Evolutionary conservation across 2,888 invertebrate species (phyloP), one percentile per base, ranked within the genome.

Genomic region (Brachypterus glaber): DNA sequence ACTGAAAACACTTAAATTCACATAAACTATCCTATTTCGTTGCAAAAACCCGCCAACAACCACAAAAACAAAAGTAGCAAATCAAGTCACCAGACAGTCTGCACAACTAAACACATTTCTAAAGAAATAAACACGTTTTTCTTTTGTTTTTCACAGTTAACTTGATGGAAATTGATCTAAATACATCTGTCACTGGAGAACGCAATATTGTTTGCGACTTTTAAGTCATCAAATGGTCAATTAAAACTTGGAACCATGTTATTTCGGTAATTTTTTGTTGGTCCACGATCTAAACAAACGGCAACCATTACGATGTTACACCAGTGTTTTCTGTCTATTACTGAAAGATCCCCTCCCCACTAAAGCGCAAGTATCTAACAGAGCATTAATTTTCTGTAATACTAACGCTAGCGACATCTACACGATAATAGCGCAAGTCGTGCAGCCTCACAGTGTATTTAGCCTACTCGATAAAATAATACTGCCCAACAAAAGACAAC

Each of bases 251-350:
- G 21, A 30, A 29, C 33, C 29, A 16, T 9, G n/a, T 13, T n/a
- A 31, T 31, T 32, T 11, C 24, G 12, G 2, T 16, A 30, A 21
- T 38, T 38, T 33, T 27, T 11, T 11, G 12, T 4, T 9, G 12
- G n/a, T n/a, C 7, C 41, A 31, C 29, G n/a, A 21, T 30, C 35
- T 35, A 36, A 37, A 43, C 37, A 43, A 43, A 38, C 43, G 41
- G 39, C 47, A 44, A 47, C 50, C 52, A 52, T 50, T 52, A 48
- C 44, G 31, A 33, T 40, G 40, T 47, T 44, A 39, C 48, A 43
- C 45, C 35, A 40, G 33, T 45, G 43, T 50, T 52, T 50, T 45
- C 45, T 46, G 47, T 48, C 49, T 48, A 47, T 44, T 40, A 41
- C 29, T 38, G 38, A 9, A 27, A 5, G 7, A 41, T 41, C 40